Evolutionary conservation across 2,888 invertebrate genomes (phyloP).

Genomic region (Reticulitermes lucifugus): DNA sequence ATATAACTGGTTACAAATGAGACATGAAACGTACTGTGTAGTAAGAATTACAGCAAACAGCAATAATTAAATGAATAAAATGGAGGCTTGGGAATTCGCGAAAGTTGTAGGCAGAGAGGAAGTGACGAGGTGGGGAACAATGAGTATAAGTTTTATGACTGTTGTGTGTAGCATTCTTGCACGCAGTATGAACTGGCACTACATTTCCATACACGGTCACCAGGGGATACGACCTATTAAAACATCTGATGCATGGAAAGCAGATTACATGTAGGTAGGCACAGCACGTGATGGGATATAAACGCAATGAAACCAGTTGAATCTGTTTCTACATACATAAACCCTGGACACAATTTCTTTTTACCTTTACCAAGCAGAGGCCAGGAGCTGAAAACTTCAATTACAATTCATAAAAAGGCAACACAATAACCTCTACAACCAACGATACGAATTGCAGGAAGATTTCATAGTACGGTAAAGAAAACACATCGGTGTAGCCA

Average conservation of each 20-base stretch:
- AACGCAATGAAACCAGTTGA: constrained; percentile 19
- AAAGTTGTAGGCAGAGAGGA: not conserved
- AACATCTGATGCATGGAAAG: constrained; percentile 41
- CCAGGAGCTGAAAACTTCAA: too few relatives aligned
- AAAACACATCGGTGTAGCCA: too few relatives aligned
- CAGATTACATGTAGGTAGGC: constrained; percentile 32
- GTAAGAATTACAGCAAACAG: not conserved
- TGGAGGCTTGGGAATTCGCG: not conserved
- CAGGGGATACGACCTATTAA: constrained; percentile 42
- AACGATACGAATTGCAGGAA: too few relatives aligned
- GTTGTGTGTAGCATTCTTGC: not conserved
- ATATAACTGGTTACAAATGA: not conserved
- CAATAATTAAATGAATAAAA: not conserved
- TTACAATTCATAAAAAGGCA: too few relatives aligned
- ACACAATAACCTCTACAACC: too few relatives aligned
- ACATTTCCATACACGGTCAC: constrained; percentile 38
- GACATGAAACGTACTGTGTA: not conserved
- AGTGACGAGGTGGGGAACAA: not conserved
- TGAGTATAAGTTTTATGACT: not conserved
- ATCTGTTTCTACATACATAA: not conserved
- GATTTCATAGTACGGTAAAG: too few relatives aligned
- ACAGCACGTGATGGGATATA: constrained; percentile 23
- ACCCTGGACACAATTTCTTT: not conserved
- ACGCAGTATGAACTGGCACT: not conserved
- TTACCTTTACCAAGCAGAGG: not conserved